phyloP scores from a whole-genome alignment of 1,140 invertebrate species.

The Nixonia krombeini region DNA sequence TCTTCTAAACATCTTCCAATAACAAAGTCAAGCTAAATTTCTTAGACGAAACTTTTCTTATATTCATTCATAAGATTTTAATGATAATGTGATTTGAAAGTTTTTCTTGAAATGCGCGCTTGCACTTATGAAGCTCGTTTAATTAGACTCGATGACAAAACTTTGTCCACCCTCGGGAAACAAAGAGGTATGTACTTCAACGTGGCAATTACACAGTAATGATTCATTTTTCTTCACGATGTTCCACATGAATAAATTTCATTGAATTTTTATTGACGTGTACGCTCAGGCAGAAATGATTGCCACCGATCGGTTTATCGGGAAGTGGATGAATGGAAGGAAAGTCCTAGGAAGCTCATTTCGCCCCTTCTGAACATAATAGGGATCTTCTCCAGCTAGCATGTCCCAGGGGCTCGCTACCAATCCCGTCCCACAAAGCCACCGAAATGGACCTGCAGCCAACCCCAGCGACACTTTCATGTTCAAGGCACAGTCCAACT shows the following conservation, averaged over 20 bases:
- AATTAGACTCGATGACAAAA: too few species aligned
- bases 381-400: conserved; percentile 49
- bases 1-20: neutral
- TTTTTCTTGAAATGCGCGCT: too few species aligned
- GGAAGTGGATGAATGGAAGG: conserved; percentile 33
- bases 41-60: neutral
- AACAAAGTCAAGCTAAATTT: neutral
- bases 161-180: too few species aligned
- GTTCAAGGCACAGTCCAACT: conserved; percentile 13
- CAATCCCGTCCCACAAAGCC: conserved; percentile 56
- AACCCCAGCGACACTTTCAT: conserved; percentile 44
- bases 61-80: neutral
- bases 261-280: conserved; percentile 6
- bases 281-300: conserved; percentile 24
- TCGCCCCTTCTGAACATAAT: conserved; percentile 51
- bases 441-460: conserved; percentile 46
- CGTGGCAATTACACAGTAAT: too few species aligned
- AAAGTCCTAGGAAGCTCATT: conserved; percentile 56
- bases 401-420: conserved; percentile 50
- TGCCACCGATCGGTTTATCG: conserved; percentile 36
- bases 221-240: neutral
- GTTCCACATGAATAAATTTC: neutral
- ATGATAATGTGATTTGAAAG: neutral
- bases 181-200: too few species aligned
- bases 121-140: neutral